These are phyloP conservation scores for Phocoena sinus DNA, from an alignment of 2,113 vertebrate genomes.

Conservation along the genomic window DNA sequence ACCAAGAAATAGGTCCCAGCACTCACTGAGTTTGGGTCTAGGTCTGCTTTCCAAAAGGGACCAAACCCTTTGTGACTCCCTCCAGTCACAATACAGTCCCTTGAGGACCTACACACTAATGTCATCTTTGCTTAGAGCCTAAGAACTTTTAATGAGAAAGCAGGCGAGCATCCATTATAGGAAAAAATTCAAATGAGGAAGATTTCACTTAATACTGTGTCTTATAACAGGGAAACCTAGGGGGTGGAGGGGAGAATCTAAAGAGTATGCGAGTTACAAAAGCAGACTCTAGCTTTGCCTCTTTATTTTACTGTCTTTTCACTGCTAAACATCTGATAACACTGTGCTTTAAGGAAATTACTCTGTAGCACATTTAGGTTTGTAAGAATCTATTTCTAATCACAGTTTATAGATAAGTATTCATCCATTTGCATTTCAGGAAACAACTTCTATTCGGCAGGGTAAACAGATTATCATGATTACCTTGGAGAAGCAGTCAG, in stretches of 20 bases:
- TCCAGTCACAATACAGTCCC: neutral
- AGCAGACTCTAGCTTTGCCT: neutral
- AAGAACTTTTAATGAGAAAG: neutral
- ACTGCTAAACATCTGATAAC: neutral
- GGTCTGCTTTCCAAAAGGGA: neutral
- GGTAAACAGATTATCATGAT: neutral
- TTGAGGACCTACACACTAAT: neutral
- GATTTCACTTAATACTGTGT: neutral
- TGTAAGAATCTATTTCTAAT: neutral
- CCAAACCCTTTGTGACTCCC: neutral
- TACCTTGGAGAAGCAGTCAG: neutral
- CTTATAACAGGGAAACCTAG: neutral
- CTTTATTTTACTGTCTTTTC: neutral
- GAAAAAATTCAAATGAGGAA: neutral
- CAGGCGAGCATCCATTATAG: neutral
- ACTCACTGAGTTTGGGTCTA: neutral
- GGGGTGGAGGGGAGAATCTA: neutral
- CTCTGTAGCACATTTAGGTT: neutral
- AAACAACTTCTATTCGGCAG: conserved; percentile 14
- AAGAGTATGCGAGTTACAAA: neutral
- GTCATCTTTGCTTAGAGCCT: neutral
- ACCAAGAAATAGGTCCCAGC: neutral
- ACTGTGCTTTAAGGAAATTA: conserved; percentile 11
- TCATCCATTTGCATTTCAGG: neutral
- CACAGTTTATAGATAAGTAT: neutral